phyloP scores from a whole-genome alignment of 92 coral and sea anemone species.

The Micromussa lordhowensis region DNA sequence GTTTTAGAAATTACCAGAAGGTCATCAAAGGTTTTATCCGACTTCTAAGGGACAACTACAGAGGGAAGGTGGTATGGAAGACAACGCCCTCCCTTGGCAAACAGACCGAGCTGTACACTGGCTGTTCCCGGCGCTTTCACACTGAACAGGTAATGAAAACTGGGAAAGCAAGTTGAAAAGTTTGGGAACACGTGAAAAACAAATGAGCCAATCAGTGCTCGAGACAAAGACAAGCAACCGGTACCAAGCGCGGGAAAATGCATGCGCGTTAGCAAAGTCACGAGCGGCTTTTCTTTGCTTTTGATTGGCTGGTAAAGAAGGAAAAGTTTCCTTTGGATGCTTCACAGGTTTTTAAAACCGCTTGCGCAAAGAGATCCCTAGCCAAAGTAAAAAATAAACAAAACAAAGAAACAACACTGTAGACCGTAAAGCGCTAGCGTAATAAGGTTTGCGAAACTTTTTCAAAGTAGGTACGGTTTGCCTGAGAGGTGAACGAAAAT shows the following conservation, averaged over 20 bases:
- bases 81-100: slow-evolving; percentile 82
- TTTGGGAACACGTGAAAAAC: not conserved
- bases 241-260: not conserved
- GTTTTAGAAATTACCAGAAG: slow-evolving; percentile 73
- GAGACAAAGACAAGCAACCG: not conserved
- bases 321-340: no score
- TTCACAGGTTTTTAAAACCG: no score
- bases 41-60: slow-evolving; percentile 55
- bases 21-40: slow-evolving; percentile 68
- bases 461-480: no score
- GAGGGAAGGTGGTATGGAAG: slow-evolving; percentile 82
- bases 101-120: slow-evolving; percentile 73
- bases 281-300: no score
- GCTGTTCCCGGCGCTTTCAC: slow-evolving; percentile 81
- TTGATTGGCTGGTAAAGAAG: no score
- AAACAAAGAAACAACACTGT: no score
- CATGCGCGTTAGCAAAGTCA: no score
- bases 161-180: not conserved
- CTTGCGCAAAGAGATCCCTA: no score
- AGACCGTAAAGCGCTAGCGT: no score
- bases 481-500: no score
- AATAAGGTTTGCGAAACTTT: no score
- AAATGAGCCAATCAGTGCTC: not conserved
- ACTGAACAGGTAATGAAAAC: slow-evolving; percentile 74
- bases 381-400: no score